These are phyloP conservation scores for Poecilobothrus nobilitatus DNA, from an alignment of 2,888 invertebrate species.

Conservation along the genomic window DNA sequence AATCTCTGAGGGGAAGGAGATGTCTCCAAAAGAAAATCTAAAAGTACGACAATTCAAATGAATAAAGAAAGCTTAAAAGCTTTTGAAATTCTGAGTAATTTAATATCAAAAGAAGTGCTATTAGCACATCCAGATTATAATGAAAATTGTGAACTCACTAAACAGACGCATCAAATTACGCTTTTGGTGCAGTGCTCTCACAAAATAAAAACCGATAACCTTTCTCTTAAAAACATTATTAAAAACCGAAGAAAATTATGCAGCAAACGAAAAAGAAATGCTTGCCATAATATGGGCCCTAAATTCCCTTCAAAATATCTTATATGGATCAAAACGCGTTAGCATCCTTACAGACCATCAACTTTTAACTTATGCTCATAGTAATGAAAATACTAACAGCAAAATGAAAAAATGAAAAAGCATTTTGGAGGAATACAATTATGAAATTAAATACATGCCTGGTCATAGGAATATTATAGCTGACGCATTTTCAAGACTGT, in stretches of 20 bases:
- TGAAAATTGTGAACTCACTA: slow-evolving; percentile 18
- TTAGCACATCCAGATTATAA: slow-evolving; percentile 16
- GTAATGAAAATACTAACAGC: slow-evolving; percentile 19
- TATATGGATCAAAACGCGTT: slow-evolving; percentile 20
- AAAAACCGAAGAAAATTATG: slow-evolving; percentile 21
- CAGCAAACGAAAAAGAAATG: slow-evolving; percentile 20
- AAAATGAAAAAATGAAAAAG: slow-evolving; percentile 20
- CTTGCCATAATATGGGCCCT: slow-evolving; percentile 20
- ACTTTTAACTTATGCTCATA: slow-evolving; percentile 18
- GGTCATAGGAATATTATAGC: slow-evolving; percentile 16
- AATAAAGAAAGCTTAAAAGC: too few species aligned
- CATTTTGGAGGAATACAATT: slow-evolving; percentile 15
- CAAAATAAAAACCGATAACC: slow-evolving; percentile 17
- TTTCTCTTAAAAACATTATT: slow-evolving; percentile 20
- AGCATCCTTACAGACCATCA: slow-evolving; percentile 22
- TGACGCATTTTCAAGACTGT: slow-evolving; percentile 13
- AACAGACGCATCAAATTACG: slow-evolving; percentile 17
- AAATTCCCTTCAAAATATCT: slow-evolving; percentile 16
- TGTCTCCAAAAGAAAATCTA: too few species aligned
- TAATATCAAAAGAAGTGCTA: slow-evolving; percentile 18
- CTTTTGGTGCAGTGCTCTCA: slow-evolving; percentile 15
- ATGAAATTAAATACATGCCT: slow-evolving; percentile 19
- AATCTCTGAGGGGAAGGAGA: too few species aligned
- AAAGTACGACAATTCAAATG: too few species aligned
- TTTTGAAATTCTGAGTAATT: slow-evolving; percentile 17